phyloP scores from a whole-genome alignment of 2,113 vertebrate species.

The Petrocephalus zakoni region DNA sequence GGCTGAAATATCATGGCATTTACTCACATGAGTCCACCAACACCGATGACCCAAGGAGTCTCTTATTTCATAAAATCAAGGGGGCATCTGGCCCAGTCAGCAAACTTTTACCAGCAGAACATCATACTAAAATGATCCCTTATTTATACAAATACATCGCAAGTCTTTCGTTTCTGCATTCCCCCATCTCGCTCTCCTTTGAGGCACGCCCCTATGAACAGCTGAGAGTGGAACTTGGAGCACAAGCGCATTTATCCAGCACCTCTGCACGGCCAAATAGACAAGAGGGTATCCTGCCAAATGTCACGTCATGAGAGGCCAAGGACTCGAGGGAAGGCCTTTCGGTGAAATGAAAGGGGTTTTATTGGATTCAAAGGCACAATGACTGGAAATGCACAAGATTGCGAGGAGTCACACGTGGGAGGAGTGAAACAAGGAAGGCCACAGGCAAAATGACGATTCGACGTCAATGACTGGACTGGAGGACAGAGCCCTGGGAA shows the following conservation, averaged over 20 bases:
- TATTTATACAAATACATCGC: neutral
- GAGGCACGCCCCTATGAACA: neutral
- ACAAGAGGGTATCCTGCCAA: neutral
- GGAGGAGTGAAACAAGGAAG: too few relatives aligned
- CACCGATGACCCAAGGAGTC: neutral
- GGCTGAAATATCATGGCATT: slow-evolving; percentile 34
- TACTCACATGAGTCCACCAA: neutral
- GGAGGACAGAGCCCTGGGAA: too few relatives aligned
- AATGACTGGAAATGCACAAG: too few relatives aligned
- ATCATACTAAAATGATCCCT: neutral
- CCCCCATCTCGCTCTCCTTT: neutral
- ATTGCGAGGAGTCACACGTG: too few relatives aligned
- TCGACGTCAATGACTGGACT: too few relatives aligned
- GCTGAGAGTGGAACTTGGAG: neutral
- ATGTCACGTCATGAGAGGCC: too few relatives aligned
- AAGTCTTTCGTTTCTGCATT: neutral
- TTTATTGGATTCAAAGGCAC: too few relatives aligned
- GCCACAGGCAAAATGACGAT: too few relatives aligned
- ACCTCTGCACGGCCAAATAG: neutral
- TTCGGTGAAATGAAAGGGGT: too few relatives aligned
- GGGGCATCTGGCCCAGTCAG: neutral
- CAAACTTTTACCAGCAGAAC: neutral
- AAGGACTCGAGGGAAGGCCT: too few relatives aligned
- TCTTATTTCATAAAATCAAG: neutral
- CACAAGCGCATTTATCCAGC: neutral